These are phyloP conservation scores for Pachydiplax longipennis DNA, from an alignment of 2,888 invertebrate genomes.

Conservation along the genomic window DNA sequence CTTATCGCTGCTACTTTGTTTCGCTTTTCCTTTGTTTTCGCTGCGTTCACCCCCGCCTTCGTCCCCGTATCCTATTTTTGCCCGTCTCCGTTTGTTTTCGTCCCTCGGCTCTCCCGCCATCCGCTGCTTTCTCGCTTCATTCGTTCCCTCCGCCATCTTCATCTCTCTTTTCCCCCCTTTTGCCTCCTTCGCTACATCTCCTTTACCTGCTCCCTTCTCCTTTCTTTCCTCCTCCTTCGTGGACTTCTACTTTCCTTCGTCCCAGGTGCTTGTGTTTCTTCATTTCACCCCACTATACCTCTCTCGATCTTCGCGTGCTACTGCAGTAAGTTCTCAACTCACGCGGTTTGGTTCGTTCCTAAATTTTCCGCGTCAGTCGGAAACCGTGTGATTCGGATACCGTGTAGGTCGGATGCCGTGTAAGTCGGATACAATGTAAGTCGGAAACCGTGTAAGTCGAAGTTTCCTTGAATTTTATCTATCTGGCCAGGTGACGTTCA, in stretches of 20 bases:
- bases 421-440: too few species aligned
- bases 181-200: not conserved
- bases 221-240: slow-evolving; percentile 41
- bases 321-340: too few species aligned
- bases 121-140: too few species aligned
- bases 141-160: slow-evolving; percentile 53
- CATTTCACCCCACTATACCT: slow-evolving; percentile 11
- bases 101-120: too few species aligned
- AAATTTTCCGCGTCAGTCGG: too few species aligned
- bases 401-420: too few species aligned
- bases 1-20: not conserved
- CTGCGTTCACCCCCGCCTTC: not conserved
- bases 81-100: not conserved
- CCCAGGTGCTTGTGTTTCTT: slow-evolving; percentile 40
- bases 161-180: slow-evolving; percentile 25
- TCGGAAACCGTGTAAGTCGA: too few species aligned
- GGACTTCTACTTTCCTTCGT: slow-evolving; percentile 1
- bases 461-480: too few species aligned
- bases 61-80: not conserved
- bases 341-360: too few species aligned
- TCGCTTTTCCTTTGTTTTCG: not conserved
- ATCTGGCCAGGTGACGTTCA: too few species aligned
- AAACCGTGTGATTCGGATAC: too few species aligned
- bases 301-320: slow-evolving; percentile 24
- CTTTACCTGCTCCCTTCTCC: slow-evolving; percentile 46